Evolutionary conservation across 1,140 invertebrate genomes (phyloP).

Genomic region (Drosophila kepulauana): DNA sequence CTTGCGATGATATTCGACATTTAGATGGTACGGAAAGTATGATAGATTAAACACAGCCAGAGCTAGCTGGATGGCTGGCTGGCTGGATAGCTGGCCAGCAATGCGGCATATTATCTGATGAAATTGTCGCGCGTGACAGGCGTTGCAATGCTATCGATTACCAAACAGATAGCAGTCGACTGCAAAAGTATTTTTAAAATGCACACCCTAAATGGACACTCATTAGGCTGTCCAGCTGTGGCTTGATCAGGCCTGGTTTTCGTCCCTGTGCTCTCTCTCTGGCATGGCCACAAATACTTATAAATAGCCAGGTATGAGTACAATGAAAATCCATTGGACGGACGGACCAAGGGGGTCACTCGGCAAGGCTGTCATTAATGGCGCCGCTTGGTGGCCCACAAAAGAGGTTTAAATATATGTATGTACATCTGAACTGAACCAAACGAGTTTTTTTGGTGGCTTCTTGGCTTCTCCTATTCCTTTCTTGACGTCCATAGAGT

Average conservation of each 20-base stretch:
- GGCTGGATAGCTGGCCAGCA: neutral
- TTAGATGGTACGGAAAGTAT: conserved; percentile 51
- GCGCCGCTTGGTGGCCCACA: conserved; percentile 69
- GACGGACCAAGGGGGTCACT: conserved; percentile 30
- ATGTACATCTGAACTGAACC: conserved; percentile 44
- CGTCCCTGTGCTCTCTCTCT: conserved; percentile 8
- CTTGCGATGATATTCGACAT: conserved; percentile 48
- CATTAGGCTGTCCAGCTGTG: conserved; percentile 43
- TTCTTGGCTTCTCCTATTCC: conserved; percentile 13
- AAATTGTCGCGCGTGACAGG: conserved; percentile 76
- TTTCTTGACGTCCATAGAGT: conserved; percentile 18
- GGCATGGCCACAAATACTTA: conserved; percentile 42
- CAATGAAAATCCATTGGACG: conserved; percentile 20
- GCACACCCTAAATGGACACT: conserved; percentile 65
- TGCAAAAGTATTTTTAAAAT: conserved; percentile 68
- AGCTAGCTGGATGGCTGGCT: too few relatives aligned
- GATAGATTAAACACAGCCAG: conserved; percentile 61
- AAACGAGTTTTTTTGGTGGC: conserved; percentile 49
- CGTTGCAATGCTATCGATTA: conserved; percentile 77
- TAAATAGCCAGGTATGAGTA: conserved; percentile 58
- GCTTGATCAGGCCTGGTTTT: neutral
- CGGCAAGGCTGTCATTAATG: conserved; percentile 65
- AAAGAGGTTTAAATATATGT: conserved; percentile 51
- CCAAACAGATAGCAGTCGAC: conserved; percentile 34
- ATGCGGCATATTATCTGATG: conserved; percentile 57